Evolutionary conservation across 2,888 invertebrate species (phyloP), one percentile per base, ranked within the genome.

Genomic region (Monoplex corrugatus): DNA sequence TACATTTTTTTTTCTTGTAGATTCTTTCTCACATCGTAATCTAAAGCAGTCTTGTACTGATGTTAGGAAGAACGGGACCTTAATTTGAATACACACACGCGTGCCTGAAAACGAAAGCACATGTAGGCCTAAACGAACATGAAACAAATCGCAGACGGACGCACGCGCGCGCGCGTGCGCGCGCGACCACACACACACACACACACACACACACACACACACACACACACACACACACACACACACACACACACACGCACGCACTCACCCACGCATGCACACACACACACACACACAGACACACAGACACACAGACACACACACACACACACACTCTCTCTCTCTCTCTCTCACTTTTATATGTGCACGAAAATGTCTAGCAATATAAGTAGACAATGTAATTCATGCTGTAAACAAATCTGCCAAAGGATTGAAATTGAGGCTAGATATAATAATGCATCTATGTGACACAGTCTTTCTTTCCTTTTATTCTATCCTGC

Each of bases 181-280:
- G 28, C 72, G 28, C 72, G 28, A 13, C 6, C 72, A 72, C 72
- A n/a, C 72, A 72, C 72, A n/a, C 72, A 80, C 78, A 38, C 78
- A 80, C 78, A 80, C 78, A 80, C 78, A 80, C 78, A 80, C 78
- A 80, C 78, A 80, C 38, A 80, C 78, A 80, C 78, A 80, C 78
- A 40, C 40, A 28, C 78, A 80, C 78, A 80, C 78, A 80, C 78
- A 80, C 78, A 80, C 78, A 80, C 78, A 80, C 78, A 80, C 78
- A 80, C 78, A 80, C 78, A 80, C 78, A 80, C 78, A 80, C 78
- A 80, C 78, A 80, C 38, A 80, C 78, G 35, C 78, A 80, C 78
- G 35, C 78, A 80, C 78, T 19, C 78, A 80, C 78, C 19, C 78
- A 80, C 78, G 35, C 38, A 38, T 38, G 10, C 78, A 80, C 78